phyloP scores from a whole-genome alignment of 2,113 vertebrate species.

The Suricata suricatta region DNA sequence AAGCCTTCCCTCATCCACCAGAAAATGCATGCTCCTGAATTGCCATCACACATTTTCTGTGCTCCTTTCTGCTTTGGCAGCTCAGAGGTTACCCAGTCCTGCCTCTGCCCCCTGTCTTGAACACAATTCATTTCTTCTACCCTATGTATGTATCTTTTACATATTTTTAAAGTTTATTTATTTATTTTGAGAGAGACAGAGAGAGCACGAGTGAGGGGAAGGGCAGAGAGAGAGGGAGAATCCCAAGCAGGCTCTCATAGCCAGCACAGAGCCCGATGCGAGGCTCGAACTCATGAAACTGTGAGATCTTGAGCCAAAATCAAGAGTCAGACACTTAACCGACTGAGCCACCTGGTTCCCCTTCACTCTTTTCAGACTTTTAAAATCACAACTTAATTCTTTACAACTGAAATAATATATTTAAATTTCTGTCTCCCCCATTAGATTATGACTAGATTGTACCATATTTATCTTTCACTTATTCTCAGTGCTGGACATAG shows the following conservation, averaged over 20 bases:
- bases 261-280: no score
- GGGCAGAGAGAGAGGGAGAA: no score
- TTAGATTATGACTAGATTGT: constrained; percentile 53
- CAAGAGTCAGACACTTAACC: no score
- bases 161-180: no score
- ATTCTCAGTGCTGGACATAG: constrained; percentile 50
- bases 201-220: no score
- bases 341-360: no score
- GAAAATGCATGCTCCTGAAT: not conserved
- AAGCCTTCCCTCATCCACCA: not conserved
- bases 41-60: not conserved
- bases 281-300: no score
- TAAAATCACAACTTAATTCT: constrained; percentile 49
- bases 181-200: no score
- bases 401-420: constrained; percentile 52
- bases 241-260: no score
- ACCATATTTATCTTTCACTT: constrained; percentile 58
- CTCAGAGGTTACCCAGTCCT: not conserved
- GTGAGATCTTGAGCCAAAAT: no score
- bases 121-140: not conserved
- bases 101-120: not conserved
- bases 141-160: not conserved
- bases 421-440: constrained; percentile 47
- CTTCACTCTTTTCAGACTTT: constrained; percentile 4
- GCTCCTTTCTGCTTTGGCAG: not conserved